Conservation (phyloP, 2,888 invertebrate genomes). For the Luperina testacea region DNA sequence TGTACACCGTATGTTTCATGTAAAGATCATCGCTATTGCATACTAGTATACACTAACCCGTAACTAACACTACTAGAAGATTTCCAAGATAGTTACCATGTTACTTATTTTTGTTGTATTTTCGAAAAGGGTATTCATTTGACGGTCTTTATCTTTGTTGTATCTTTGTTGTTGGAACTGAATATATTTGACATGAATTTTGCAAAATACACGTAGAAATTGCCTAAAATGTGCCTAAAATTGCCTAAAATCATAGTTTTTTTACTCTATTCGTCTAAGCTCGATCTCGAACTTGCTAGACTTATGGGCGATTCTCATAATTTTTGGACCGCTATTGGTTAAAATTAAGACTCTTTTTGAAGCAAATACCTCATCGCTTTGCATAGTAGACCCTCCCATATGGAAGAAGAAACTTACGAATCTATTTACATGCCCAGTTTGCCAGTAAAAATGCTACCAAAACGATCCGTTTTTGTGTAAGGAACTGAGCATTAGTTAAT, state of each 20-base stretch:
- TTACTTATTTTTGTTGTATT: no score
- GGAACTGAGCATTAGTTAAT: neutral
- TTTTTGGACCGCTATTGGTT: neutral
- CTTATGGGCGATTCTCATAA: neutral
- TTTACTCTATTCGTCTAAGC: neutral
- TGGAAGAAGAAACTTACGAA: neutral
- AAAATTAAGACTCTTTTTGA: no score
- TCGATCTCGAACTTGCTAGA: neutral
- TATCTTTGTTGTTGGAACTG: neutral
- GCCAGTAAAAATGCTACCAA: neutral
- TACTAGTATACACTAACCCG: no score
- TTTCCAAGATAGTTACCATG: no score
- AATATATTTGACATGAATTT: no score
- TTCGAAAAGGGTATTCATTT: no score
- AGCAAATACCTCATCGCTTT: neutral
- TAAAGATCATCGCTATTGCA: no score
- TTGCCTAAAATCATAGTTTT: neutral
- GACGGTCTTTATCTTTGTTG: no score
- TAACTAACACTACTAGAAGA: no score
- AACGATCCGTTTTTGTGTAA: neutral
- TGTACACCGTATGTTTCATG: no score
- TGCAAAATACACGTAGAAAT: no score
- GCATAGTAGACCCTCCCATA: neutral
- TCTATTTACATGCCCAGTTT: neutral
- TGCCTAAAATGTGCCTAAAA: no score